A percentile compares a stretch with the other conserved stretches of the same genome.
Evolutionary conservation across 2,797 vertebrate genomes (phyloP).

Genomic region (Cephalopachus bancanus): DNA sequence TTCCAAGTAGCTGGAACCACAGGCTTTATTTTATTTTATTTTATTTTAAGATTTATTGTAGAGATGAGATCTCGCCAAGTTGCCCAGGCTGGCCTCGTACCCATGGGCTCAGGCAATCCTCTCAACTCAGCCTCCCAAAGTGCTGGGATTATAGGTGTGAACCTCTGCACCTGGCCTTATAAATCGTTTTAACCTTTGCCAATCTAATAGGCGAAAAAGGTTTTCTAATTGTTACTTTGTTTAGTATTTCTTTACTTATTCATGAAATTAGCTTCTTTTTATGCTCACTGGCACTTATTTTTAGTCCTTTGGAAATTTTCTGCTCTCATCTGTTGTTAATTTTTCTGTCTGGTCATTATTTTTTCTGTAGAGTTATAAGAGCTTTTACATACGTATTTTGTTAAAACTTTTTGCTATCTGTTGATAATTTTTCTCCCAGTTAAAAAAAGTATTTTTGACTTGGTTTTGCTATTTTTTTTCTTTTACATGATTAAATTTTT

Average conservation of each 20-base stretch:
- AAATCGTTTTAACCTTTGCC: conserved; percentile 28
- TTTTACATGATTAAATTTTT: conserved; percentile 59
- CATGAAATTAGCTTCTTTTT: not conserved
- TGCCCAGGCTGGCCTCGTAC: too few species aligned
- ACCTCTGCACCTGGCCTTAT: not conserved
- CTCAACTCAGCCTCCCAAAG: too few species aligned
- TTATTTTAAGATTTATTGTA: too few species aligned
- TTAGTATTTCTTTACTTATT: conserved; percentile 55
- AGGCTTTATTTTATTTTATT: too few species aligned
- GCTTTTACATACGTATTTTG: not conserved
- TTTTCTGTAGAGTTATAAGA: conserved; percentile 53
- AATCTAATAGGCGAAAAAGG: conserved; percentile 43
- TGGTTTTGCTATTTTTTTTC: conserved; percentile 43
- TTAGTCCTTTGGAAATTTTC: conserved; percentile 63
- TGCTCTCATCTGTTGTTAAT: conserved; percentile 7
- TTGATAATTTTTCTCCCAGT: not conserved
- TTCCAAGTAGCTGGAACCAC: too few species aligned
- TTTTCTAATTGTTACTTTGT: conserved; percentile 49
- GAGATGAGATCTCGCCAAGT: too few species aligned
- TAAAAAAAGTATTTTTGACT: not conserved
- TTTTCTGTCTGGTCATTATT: conserved; percentile 54
- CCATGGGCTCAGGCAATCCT: too few species aligned
- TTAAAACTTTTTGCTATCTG: not conserved
- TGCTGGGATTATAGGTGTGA: too few species aligned
- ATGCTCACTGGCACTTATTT: not conserved